Evolutionary conservation across 2,797 vertebrate species (phyloP), one percentile per base, ranked within the genome.

Genomic region (Numenius phaeopus): DNA sequence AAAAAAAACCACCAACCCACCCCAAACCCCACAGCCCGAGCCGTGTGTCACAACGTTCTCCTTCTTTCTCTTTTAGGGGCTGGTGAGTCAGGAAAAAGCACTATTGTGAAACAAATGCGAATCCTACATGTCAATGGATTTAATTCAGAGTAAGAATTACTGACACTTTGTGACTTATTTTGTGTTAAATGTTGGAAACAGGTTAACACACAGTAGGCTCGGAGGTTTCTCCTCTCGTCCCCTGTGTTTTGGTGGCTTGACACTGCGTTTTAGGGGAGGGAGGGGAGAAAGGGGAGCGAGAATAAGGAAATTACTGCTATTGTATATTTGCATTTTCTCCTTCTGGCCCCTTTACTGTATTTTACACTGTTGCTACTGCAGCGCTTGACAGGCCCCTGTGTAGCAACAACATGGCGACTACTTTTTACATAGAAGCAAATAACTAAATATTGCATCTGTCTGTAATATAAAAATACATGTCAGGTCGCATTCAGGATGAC

Each of bases 51-150:
- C 96, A 62, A 47, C 66, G 22, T 90, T 89, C 79, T 94, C 95
- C 62, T 96, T 96, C 88, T 94, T 97, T 96, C 96, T 97, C 95
- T 98, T 98, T 57, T 98, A 99, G 99, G 99, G 94, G 99, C 99
- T 94, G 99, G 99, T 87, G 99, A 99, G 97, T 99, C 99, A 57
- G 99, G 99, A 97, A 99, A 99, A 98, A 99, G 99, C 98, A 99
- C 99, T 32, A 99, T 99, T 71, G 99, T 99, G 97, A 99, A 99
- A 98, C 99, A 99, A 97, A 99, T 99, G 99, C 98, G 98, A 98
- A 99, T 99, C 97, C 98, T 99, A 95, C 99, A 99, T 70, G 99
- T 99, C 67, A 99, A 99, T 85, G 99, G 99, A 94, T 99, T 99
- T 98, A 99, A 99, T 95, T 98, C 99, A 94, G 99, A 99, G 99